Conservation (phyloP, 2,113 vertebrate genomes). For the Butorides virescens region DNA sequence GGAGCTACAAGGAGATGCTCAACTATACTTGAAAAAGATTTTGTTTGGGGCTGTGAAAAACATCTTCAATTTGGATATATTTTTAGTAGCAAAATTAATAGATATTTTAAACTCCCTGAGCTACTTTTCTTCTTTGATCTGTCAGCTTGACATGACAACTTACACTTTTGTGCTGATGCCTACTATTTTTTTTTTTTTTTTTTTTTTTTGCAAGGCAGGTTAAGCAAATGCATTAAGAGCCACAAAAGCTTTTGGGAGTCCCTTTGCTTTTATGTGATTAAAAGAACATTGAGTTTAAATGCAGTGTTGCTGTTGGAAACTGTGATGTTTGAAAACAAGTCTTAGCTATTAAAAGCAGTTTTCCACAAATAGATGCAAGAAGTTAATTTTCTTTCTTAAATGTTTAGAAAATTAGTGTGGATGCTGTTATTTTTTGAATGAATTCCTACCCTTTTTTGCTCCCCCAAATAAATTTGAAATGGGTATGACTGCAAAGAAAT, state of each 20-base stretch:
- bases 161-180: slow-evolving; percentile 10
- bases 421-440: neutral
- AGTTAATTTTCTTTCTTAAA: neutral
- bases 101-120: slow-evolving; percentile 20
- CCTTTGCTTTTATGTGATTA: slow-evolving; percentile 62
- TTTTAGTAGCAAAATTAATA: slow-evolving; percentile 54
- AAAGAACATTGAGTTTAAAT: slow-evolving; percentile 55
- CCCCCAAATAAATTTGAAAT: neutral
- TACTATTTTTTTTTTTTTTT: neutral
- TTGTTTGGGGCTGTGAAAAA: slow-evolving; percentile 23
- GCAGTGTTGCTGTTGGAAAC: slow-evolving; percentile 47
- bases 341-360: neutral
- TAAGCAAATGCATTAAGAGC: slow-evolving; percentile 41
- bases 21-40: neutral
- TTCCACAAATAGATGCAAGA: neutral
- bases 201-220: slow-evolving; percentile 25
- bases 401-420: neutral
- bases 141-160: slow-evolving; percentile 48
- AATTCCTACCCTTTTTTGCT: neutral
- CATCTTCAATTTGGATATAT: slow-evolving; percentile 17
- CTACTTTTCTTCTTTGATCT: slow-evolving; percentile 40
- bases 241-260: slow-evolving; percentile 50
- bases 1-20: neutral
- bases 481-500: neutral
- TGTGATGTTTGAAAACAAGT: slow-evolving; percentile 32